phyloP scores from a whole-genome alignment of 2,888 invertebrate genomes.

The Ennomos fuscantarius region DNA sequence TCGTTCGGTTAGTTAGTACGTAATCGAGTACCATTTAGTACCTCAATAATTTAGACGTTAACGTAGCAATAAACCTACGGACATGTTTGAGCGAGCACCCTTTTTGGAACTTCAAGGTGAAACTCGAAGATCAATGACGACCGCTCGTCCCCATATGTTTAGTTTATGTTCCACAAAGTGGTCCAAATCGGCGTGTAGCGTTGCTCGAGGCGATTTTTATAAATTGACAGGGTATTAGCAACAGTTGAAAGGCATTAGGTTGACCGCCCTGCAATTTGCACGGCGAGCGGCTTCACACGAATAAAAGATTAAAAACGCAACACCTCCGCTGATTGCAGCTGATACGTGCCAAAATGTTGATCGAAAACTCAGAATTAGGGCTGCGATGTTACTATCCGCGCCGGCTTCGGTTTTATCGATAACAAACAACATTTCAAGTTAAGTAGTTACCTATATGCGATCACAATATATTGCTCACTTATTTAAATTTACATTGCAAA shows the following conservation, averaged over 20 bases:
- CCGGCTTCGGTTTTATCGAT: conserved; percentile 36
- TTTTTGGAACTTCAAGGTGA: conserved; percentile 35
- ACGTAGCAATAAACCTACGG: conserved; percentile 34
- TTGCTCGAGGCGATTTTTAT: conserved; percentile 76
- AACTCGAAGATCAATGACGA: conserved; percentile 43
- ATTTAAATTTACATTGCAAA: too few species aligned
- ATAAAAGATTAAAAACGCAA: conserved; percentile 78
- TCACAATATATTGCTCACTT: too few species aligned
- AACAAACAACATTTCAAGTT: conserved; percentile 5
- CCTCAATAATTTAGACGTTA: conserved; percentile 24
- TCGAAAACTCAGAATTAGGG: conserved; percentile 42
- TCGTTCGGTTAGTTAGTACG: conserved; percentile 10
- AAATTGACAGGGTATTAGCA: conserved; percentile 85
- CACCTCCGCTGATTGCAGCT: conserved; percentile 68
- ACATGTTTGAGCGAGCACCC: conserved; percentile 16
- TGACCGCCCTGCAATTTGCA: conserved; percentile 82
- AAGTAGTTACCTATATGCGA: neutral
- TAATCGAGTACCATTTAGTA: conserved; percentile 12
- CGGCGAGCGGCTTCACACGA: conserved; percentile 70
- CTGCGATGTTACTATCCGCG: conserved; percentile 33
- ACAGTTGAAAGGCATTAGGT: conserved; percentile 85
- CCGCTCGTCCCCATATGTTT: conserved; percentile 44
- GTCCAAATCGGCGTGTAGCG: conserved; percentile 55
- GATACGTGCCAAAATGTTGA: conserved; percentile 62
- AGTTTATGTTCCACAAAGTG: conserved; percentile 59